Percentiles rank a stretch among this genome's conserved stretches.
phyloP scores from a whole-genome alignment of 30 jellyfish, hydroid and myxozoan genomes.

The Aurelia aurita complex sp. Pacific region DNA sequence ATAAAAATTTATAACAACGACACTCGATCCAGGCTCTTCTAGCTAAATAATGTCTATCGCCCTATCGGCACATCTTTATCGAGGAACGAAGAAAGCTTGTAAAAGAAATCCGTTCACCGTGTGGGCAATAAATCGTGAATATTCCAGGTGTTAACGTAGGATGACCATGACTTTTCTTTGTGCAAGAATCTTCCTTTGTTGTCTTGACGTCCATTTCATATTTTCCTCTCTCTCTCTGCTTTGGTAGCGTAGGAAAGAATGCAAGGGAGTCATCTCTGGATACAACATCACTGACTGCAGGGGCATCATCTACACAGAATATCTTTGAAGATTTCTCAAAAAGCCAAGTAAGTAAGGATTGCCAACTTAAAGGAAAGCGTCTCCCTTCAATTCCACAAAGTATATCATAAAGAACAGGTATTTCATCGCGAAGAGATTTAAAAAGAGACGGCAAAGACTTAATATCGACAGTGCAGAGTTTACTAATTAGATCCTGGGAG shows the following conservation, averaged over 20 bases:
- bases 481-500: neutral
- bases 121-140: slow-evolving; percentile 27
- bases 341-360: neutral
- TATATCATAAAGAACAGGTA: slow-evolving; percentile 1
- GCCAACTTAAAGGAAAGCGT: neutral
- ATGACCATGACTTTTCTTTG: slow-evolving; percentile 10
- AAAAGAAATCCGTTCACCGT: neutral
- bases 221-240: neutral
- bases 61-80: too few relatives aligned
- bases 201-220: neutral
- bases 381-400: neutral
- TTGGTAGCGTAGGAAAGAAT: slow-evolving; percentile 4
- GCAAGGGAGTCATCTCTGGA: neutral
- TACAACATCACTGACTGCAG: neutral
- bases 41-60: too few relatives aligned
- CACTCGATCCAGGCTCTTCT: too few relatives aligned
- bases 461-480: slow-evolving; percentile 5
- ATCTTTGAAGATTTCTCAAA: neutral
- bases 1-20: too few relatives aligned
- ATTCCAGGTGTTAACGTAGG: slow-evolving; percentile 38
- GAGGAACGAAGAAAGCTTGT: too few relatives aligned
- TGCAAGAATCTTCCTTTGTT: slow-evolving; percentile 10
- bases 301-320: neutral
- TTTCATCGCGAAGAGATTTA: slow-evolving; percentile 3
- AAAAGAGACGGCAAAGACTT: slow-evolving; percentile 3